Evolutionary conservation across 2,888 invertebrate genomes (phyloP).

Genomic region (Galerucella pusilla): DNA sequence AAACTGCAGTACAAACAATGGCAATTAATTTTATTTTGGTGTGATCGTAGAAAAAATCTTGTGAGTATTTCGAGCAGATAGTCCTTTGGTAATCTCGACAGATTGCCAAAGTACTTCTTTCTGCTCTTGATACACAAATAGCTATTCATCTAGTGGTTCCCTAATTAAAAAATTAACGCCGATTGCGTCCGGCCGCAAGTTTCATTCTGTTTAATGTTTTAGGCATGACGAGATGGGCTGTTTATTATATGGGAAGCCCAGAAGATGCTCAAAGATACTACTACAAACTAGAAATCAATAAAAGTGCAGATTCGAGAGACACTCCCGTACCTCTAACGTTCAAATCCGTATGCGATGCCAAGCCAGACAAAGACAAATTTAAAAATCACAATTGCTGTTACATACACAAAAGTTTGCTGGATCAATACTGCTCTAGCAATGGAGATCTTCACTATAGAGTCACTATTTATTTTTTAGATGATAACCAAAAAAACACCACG

Average conservation of each 20-base stretch:
- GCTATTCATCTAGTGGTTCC: not conserved
- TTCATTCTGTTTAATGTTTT: slow-evolving; percentile 18
- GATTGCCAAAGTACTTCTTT: too few species aligned
- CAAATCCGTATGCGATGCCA: slow-evolving; percentile 40
- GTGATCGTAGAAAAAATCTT: too few species aligned
- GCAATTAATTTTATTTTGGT: too few species aligned
- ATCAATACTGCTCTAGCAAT: slow-evolving; percentile 35
- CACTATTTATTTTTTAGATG: slow-evolving; percentile 33
- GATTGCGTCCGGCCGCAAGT: too few species aligned
- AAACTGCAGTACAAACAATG: too few species aligned
- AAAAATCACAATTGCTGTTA: slow-evolving; percentile 38
- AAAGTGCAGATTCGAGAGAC: slow-evolving; percentile 4
- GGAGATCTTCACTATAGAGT: slow-evolving; percentile 44
- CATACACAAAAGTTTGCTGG: slow-evolving; percentile 40
- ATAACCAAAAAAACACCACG: too few species aligned
- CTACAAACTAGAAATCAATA: slow-evolving; percentile 44
- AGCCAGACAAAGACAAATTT: slow-evolving; percentile 41
- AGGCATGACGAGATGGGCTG: slow-evolving; percentile 45
- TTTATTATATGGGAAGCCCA: slow-evolving; percentile 43
- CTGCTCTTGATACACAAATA: too few species aligned
- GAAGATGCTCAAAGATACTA: slow-evolving; percentile 41
- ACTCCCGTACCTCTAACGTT: slow-evolving; percentile 29
- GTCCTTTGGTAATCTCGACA: too few species aligned
- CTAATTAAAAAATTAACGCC: too few species aligned
- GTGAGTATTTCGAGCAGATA: too few species aligned